Evolutionary conservation across 2,113 vertebrate species (phyloP), one percentile per base, ranked within the genome.

Genomic region (Tursiops truncatus): DNA sequence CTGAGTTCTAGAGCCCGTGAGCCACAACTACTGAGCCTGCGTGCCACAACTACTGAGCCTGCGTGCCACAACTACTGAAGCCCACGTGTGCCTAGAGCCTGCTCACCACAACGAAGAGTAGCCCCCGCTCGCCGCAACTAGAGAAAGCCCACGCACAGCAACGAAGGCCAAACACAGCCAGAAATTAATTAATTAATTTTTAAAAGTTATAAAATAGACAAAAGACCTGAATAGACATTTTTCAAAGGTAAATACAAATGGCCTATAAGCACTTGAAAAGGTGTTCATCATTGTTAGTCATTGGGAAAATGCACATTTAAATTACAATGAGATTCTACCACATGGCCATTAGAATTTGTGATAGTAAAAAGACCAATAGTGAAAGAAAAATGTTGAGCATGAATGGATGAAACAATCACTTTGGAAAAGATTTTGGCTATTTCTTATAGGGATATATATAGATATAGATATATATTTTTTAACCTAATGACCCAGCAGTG

Each of bases 81-180:
- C 53, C 5, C 53, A 53, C 1, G 5, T 0, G 1, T 0, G 1
- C 53, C 53, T 53, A 17, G 53, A 53, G 53, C 53, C 53, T 17
- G 1, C 53, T 1, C 53, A 53, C 53, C 53, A 53, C 53, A 53
- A 53, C 5, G 0, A 53, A 53, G 53, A 53, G 53, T 53, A 53
- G 53, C 53, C 53, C 53, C 53, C 5, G 53, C 53, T 53, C 5
- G 5, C 53, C 15, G 1, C 15, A 53, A 53, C 53, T 53, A 53
- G 53, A 53, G 53, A 18, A 53, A 53, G 53, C 53, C 15, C 53
- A 53, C 5, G 0, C 3, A 17, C 53, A 53, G 53, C 53, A 53
- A 18, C 5, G 1, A 53, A 53, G 15, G 53, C 53, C 53, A 53
- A 53, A 6, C 53, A 53, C 15, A 53, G 53, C 53, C 53, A 17